These are phyloP conservation scores for Drosophila rhopaloa DNA, from an alignment of 1,140 invertebrate genomes.

Conservation along the genomic window DNA sequence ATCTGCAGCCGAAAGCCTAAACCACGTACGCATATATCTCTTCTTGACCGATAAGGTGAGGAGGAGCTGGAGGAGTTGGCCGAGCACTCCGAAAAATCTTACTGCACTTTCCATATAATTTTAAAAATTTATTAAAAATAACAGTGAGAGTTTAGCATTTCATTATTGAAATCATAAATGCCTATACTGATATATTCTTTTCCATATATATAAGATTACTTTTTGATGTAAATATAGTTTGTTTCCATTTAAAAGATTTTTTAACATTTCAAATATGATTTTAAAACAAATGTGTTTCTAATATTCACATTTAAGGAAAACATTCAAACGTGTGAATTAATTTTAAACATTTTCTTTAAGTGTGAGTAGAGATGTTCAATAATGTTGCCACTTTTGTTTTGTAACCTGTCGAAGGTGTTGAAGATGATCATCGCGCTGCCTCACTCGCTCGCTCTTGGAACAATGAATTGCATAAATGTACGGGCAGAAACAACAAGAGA, in stretches of 20 bases:
- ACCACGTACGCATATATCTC: slow-evolving; percentile 74
- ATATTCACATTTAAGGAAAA: too few relatives aligned
- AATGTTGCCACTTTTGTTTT: slow-evolving; percentile 84
- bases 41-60: slow-evolving; percentile 59
- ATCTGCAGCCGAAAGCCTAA: slow-evolving; percentile 69
- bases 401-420: slow-evolving; percentile 84
- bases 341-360: background rate
- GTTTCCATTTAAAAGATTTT: too few relatives aligned
- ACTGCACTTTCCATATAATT: too few relatives aligned
- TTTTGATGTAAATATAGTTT: too few relatives aligned
- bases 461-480: slow-evolving; percentile 81
- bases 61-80: background rate
- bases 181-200: too few relatives aligned
- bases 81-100: slow-evolving; percentile 6
- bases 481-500: slow-evolving; percentile 45
- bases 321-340: too few relatives aligned
- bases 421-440: slow-evolving; percentile 76
- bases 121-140: too few relatives aligned
- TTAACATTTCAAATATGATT: too few relatives aligned
- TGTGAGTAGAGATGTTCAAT: slow-evolving; percentile 61
- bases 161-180: too few relatives aligned
- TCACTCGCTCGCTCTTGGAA: slow-evolving; percentile 31
- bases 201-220: too few relatives aligned
- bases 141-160: too few relatives aligned
- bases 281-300: too few relatives aligned